phyloP scores from a whole-genome alignment of 2,113 vertebrate species.

The Zosterops lateralis region DNA sequence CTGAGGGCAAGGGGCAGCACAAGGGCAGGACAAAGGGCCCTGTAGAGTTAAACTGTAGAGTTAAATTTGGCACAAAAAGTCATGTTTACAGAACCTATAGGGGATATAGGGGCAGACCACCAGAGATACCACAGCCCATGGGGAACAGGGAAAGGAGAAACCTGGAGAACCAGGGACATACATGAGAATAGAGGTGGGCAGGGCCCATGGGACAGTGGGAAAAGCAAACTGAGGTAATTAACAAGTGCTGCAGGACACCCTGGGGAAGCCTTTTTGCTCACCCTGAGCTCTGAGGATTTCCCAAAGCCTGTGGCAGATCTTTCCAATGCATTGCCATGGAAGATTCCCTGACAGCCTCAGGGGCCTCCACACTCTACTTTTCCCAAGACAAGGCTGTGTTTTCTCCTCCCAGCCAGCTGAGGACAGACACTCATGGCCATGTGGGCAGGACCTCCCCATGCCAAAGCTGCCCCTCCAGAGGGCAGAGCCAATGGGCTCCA shows the following conservation, averaged over 20 bases:
- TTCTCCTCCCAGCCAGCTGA: not conserved
- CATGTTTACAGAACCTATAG: not conserved
- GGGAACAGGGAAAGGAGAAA: not conserved
- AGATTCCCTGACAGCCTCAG: not conserved
- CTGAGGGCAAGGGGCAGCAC: not conserved
- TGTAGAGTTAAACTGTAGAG: no score
- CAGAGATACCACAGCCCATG: not conserved
- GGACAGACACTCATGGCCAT: not conserved
- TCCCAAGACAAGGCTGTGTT: not conserved
- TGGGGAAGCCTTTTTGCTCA: not conserved
- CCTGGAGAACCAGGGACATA: not conserved
- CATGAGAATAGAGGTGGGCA: not conserved
- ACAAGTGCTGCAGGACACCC: not conserved
- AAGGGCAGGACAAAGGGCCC: not conserved
- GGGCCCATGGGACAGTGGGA: not conserved
- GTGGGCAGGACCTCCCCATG: not conserved
- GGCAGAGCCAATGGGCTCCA: accelerated
- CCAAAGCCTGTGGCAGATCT: not conserved
- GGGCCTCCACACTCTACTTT: not conserved
- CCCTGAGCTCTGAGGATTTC: not conserved
- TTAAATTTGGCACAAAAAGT: no score
- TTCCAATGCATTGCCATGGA: not conserved
- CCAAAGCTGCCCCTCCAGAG: not conserved
- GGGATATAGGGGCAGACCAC: not conserved
- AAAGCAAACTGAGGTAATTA: not conserved